Conservation (phyloP, 2,113 vertebrate species). For the Thunnus maccoyii region DNA sequence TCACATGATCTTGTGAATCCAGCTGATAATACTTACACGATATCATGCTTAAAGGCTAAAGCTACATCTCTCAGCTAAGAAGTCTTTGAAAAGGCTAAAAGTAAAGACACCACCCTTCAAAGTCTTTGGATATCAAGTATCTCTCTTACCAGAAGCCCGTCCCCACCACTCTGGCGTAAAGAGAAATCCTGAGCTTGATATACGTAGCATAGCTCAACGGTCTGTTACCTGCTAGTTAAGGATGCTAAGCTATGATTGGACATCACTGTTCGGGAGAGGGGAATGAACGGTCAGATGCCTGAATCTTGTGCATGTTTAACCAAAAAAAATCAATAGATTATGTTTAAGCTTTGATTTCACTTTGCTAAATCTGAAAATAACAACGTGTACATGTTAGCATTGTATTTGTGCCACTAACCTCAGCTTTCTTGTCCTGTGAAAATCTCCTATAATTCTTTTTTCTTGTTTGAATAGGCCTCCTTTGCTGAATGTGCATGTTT, state of each 20-base stretch:
- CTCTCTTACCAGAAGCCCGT: not conserved
- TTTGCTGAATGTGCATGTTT: not conserved
- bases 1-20: no score
- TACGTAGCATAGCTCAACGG: not conserved
- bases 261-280: not conserved
- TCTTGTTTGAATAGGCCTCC: not conserved
- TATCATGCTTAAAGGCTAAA: no score
- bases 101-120: not conserved
- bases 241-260: not conserved
- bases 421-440: not conserved
- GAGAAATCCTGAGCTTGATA: not conserved
- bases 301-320: slow-evolving; percentile 3
- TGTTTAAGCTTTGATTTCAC: not conserved
- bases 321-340: not conserved
- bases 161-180: no score
- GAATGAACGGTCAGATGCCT: accelerated
- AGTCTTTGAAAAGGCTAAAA: slow-evolving; percentile 1
- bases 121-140: not conserved
- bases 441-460: not conserved
- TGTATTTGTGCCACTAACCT: not conserved
- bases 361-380: not conserved
- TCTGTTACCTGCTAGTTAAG: not conserved
- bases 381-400: not conserved
- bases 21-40: no score
- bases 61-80: not conserved